phyloP scores from a whole-genome alignment of 2,797 vertebrate genomes.

The Phataginus tricuspis region DNA sequence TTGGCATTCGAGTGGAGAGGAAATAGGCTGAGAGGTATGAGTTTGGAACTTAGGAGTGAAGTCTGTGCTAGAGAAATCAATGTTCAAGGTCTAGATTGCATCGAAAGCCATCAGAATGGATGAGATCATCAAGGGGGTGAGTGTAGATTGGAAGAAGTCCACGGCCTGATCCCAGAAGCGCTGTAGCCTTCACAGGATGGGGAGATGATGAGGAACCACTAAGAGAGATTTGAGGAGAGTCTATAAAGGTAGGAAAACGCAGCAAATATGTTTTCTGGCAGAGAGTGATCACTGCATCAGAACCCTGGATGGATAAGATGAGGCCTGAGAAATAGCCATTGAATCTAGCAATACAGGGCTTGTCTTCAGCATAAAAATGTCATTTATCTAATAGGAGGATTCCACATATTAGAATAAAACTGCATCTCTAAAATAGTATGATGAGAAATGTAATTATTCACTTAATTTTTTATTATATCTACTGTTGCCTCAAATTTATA shows the following conservation, averaged over 20 bases:
- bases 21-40: background rate
- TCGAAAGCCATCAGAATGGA: background rate
- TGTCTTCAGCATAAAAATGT: background rate
- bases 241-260: background rate
- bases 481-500: background rate
- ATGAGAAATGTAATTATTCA: background rate
- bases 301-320: background rate
- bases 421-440: background rate
- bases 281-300: background rate
- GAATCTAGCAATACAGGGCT: background rate
- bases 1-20: background rate
- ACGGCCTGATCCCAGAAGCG: background rate
- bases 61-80: background rate
- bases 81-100: background rate
- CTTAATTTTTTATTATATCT: background rate
- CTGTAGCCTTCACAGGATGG: background rate
- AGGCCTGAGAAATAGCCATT: background rate
- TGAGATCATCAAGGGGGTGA: background rate
- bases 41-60: background rate
- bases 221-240: background rate
- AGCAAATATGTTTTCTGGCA: background rate
- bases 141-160: background rate
- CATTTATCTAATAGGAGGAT: background rate
- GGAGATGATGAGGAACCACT: background rate
- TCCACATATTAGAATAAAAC: background rate